Conservation (phyloP, 2,888 invertebrate species). For the Troglohyphantes excavatus region DNA sequence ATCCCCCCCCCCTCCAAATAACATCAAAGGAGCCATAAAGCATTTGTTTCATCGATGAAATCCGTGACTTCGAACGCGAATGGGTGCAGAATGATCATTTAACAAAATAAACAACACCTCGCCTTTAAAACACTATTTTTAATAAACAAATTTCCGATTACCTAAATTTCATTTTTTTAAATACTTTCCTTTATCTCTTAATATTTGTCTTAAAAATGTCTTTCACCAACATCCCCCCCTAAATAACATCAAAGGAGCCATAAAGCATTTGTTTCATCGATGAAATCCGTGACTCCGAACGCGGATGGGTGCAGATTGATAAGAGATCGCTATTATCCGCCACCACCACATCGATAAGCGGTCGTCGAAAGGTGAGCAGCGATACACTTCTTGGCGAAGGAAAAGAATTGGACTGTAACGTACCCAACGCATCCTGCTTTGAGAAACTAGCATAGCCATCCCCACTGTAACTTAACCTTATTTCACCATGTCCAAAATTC, state of each 20-base stretch:
- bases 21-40: neutral
- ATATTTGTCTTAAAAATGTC: too few relatives aligned
- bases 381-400: neutral
- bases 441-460: neutral
- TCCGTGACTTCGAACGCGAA: constrained; percentile 3
- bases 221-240: neutral
- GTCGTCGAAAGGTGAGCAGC: constrained; percentile 9
- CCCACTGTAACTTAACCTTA: neutral
- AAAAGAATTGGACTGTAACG: constrained; percentile 22
- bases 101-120: too few relatives aligned
- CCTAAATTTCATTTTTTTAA: too few relatives aligned
- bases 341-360: neutral
- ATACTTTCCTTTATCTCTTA: too few relatives aligned
- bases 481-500: neutral
- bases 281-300: neutral
- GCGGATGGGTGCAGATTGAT: neutral
- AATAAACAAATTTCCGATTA: too few relatives aligned
- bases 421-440: constrained; percentile 21
- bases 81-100: neutral
- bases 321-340: neutral
- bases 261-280: neutral
- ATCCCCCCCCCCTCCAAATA: neutral
- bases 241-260: neutral
- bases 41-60: neutral
- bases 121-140: too few relatives aligned